Evolutionary conservation across 2,113 vertebrate species (phyloP).

Genomic region (Rissa tridactyla): DNA sequence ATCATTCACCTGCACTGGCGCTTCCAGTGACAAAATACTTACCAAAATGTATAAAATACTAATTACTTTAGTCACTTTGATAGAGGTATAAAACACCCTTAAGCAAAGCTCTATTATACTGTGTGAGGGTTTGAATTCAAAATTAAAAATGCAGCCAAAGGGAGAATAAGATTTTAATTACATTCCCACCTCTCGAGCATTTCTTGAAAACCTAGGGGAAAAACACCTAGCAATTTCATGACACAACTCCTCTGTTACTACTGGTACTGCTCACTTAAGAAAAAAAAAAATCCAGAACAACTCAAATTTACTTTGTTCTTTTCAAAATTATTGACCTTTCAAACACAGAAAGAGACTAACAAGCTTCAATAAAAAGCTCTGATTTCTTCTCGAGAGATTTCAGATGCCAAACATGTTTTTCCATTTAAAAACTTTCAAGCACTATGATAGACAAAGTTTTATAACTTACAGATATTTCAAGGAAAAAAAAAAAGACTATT

Average conservation of each 20-base stretch:
- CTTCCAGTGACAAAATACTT: slow-evolving; percentile 61
- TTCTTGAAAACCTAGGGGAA: slow-evolving; percentile 9
- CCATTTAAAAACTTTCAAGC: slow-evolving; percentile 3
- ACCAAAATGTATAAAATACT: slow-evolving; percentile 57
- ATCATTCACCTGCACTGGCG: slow-evolving; percentile 48
- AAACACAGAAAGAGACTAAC: neutral
- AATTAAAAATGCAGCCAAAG: slow-evolving; percentile 51
- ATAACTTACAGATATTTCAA: slow-evolving; percentile 30
- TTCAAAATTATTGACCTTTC: slow-evolving; percentile 9
- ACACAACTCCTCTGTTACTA: neutral
- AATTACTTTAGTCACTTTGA: slow-evolving; percentile 59
- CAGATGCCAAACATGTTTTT: slow-evolving; percentile 28
- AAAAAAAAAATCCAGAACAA: neutral
- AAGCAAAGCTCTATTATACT: slow-evolving; percentile 35
- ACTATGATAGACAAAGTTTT: slow-evolving; percentile 5
- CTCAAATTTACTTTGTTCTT: neutral
- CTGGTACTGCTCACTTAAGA: neutral
- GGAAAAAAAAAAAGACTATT: neutral
- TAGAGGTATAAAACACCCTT: slow-evolving; percentile 39
- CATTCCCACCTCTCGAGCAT: neutral
- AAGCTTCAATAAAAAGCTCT: slow-evolving; percentile 2
- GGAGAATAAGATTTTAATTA: slow-evolving; percentile 60
- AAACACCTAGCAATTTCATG: neutral
- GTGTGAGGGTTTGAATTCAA: slow-evolving; percentile 40
- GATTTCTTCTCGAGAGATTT: slow-evolving; percentile 24